Evolutionary conservation across 2,113 vertebrate genomes (phyloP), one percentile per base, ranked within the genome.

Genomic region (Poeciliopsis prolifica): DNA sequence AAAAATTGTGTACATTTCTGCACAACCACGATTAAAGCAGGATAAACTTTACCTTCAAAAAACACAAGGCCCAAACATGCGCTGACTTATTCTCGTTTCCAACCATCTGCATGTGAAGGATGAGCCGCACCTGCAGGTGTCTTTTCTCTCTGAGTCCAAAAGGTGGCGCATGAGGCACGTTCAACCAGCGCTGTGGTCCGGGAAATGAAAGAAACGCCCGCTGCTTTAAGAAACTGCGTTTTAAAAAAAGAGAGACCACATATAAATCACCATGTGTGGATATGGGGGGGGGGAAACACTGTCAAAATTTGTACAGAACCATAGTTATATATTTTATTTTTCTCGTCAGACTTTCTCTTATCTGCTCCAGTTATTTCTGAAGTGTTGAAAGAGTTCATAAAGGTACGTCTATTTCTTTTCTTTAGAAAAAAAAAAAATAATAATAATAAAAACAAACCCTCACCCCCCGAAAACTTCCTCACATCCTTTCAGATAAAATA

Each of bases 161-260:
- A 84, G 94, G 93, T 94, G 95, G 95, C 94, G 94, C 65, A 83
- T 94, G 87, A 92, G 92, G 80, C 91, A 86, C 92, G 80, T 84
- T 70, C 70, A 91, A 91, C 69, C 60, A 64, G 22, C 63, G 1
- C 12, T 19, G 17, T 19, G 64, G 64, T 15, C 54, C 64, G 37
- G 22, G 35, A 35, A 78, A 72, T 58, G 68, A 66, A 67, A 60
- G 72, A 31, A 73, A 72, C 68, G 44, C 72, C 72, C 82, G 80
- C 71, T 70, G 37, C 26, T 63, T 60, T 13, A 15, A 65, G 63
- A 75, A 37, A n/a, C 75, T 48, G 26, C 74, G 24, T 51, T 64
- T 33, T 0, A 33, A 51, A 61, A 42, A 31, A 65, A 74, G 74
- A 74, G 9, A 68, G 19, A 76, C 22, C 67, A 75, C 65, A 65